Evolutionary conservation across 2,888 invertebrate species (phyloP).

Genomic region (Helicoverpa assulta): DNA sequence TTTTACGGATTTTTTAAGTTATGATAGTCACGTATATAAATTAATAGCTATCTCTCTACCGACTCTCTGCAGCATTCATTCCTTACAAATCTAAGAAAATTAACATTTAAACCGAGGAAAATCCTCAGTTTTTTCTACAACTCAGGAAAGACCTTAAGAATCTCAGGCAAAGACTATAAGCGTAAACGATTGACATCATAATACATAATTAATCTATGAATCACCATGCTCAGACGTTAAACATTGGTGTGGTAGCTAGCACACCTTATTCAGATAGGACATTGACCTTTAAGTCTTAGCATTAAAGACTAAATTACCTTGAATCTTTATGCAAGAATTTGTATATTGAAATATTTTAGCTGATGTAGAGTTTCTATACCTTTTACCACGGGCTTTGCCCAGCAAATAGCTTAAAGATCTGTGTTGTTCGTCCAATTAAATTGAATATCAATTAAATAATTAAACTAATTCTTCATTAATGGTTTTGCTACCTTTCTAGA

Average conservation of each 20-base stretch:
- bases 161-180: conserved; percentile 22
- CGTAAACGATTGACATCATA: conserved; percentile 51
- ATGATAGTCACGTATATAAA: too few relatives aligned
- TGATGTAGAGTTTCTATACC: too few relatives aligned
- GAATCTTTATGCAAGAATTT: conserved; percentile 1
- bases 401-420: neutral
- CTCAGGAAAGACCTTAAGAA: conserved; percentile 30
- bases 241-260: conserved; percentile 33
- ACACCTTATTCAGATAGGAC: conserved; percentile 51
- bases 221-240: conserved; percentile 49
- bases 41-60: too few relatives aligned
- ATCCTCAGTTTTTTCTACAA: conserved; percentile 23
- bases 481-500: neutral
- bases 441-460: conserved; percentile 7
- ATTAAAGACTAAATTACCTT: conserved; percentile 44
- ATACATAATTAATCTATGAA: conserved; percentile 60
- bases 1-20: too few relatives aligned
- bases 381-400: neutral
- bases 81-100: too few relatives aligned
- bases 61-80: too few relatives aligned
- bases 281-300: conserved; percentile 53
- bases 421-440: conserved; percentile 12
- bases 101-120: neutral
- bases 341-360: conserved; percentile 25
- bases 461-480: neutral